Conservation (phyloP, 2,113 vertebrate genomes). For the Rynchops niger region DNA sequence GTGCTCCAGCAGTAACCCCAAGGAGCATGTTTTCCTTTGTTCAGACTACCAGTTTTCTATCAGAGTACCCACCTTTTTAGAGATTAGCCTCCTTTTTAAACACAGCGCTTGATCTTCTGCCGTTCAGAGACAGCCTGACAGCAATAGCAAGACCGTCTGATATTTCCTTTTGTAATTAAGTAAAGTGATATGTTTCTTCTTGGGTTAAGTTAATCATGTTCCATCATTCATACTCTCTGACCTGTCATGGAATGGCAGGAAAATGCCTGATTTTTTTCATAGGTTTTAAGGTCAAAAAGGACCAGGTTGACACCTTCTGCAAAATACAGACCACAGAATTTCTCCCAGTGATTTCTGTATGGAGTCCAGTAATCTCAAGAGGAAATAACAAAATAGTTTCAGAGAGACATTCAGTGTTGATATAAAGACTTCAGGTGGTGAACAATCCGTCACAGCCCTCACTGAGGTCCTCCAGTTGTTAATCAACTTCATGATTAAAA, state of each 20-base stretch:
- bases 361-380: neutral
- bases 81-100: neutral
- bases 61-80: neutral
- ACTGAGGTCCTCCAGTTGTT: neutral
- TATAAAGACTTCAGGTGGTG: neutral
- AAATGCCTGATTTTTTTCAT: neutral
- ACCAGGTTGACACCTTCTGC: neutral
- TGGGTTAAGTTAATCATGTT: neutral
- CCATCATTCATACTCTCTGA: neutral
- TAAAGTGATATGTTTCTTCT: neutral
- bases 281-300: neutral
- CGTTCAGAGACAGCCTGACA: neutral
- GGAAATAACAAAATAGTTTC: neutral
- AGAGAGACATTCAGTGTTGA: neutral
- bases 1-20: neutral
- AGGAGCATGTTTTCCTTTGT: neutral
- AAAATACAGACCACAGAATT: neutral
- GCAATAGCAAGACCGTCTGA: neutral
- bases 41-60: neutral
- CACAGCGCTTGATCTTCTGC: neutral
- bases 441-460: neutral
- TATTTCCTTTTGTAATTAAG: neutral
- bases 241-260: neutral
- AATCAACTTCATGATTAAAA: neutral
- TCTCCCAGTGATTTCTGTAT: neutral